These are phyloP conservation scores for Clarias gariepinus DNA, from an alignment of 2,113 vertebrate species.

Conservation along the genomic window DNA sequence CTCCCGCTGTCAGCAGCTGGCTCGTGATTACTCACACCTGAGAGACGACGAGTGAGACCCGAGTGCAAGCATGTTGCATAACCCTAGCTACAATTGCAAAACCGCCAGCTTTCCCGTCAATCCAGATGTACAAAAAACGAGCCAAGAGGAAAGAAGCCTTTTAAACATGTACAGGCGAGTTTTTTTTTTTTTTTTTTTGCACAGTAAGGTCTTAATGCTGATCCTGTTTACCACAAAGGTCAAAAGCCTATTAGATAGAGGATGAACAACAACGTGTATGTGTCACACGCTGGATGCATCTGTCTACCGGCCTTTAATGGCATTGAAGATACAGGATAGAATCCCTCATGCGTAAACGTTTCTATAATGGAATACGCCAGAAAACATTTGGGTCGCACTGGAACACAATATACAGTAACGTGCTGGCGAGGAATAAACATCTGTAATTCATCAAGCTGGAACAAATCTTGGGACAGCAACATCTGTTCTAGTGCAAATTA, in stretches of 20 bases:
- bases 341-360: background rate
- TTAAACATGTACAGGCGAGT: background rate
- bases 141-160: slow-evolving; percentile 37
- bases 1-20: slow-evolving; percentile 59
- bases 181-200: background rate
- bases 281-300: background rate
- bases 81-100: slow-evolving; percentile 67
- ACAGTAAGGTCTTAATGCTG: slow-evolving; percentile 3
- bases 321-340: background rate
- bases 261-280: background rate
- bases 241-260: background rate
- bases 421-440: background rate
- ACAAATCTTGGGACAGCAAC: background rate
- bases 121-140: slow-evolving; percentile 52
- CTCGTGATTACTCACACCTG: slow-evolving; percentile 55
- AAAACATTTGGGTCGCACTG: background rate
- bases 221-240: slow-evolving; percentile 32
- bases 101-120: slow-evolving; percentile 60
- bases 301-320: slow-evolving; percentile 8
- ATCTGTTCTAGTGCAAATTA: background rate
- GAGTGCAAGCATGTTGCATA: slow-evolving; percentile 63
- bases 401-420: background rate
- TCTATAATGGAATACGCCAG: background rate
- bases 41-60: slow-evolving; percentile 62
- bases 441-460: background rate